A percentile compares a stretch with the other conserved stretches of the same genome.
These are phyloP conservation scores for Globia sparganii DNA, from an alignment of 2,888 invertebrate genomes.

Conservation along the genomic window DNA sequence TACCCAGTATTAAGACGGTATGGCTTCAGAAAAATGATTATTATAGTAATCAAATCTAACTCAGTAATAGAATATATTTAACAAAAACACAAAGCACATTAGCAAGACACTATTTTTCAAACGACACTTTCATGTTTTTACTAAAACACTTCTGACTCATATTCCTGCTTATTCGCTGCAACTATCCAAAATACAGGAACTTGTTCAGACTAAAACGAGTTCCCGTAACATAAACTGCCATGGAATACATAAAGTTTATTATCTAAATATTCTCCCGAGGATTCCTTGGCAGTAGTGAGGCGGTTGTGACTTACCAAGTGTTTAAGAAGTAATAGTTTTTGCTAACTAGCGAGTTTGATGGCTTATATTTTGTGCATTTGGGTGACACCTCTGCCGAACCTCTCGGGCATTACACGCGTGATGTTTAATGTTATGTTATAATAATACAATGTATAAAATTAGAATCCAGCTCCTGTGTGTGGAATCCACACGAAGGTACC, in stretches of 20 bases:
- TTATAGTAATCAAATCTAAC: background rate
- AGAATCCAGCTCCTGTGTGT: no score
- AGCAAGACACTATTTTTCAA: conserved; percentile 45
- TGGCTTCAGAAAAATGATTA: no score
- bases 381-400: no score
- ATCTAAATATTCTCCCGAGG: conserved; percentile 87
- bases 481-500: no score
- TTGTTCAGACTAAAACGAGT: conserved; percentile 79
- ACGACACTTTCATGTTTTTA: conserved; percentile 51
- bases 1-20: no score
- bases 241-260: conserved; percentile 87
- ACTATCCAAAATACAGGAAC: conserved; percentile 76
- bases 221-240: conserved; percentile 83
- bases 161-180: conserved; percentile 62
- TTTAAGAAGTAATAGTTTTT: conserved; percentile 4
- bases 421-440: no score
- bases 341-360: background rate
- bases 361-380: background rate
- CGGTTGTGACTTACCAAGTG: conserved; percentile 72
- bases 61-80: background rate
- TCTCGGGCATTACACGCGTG: no score
- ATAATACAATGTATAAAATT: no score
- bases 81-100: conserved; percentile 7
- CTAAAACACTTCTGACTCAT: conserved; percentile 58
- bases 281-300: conserved; percentile 74